Evolutionary conservation across 2,888 invertebrate species (phyloP), one percentile per base, ranked within the genome.

Genomic region (Arrhopalites spinosus): DNA sequence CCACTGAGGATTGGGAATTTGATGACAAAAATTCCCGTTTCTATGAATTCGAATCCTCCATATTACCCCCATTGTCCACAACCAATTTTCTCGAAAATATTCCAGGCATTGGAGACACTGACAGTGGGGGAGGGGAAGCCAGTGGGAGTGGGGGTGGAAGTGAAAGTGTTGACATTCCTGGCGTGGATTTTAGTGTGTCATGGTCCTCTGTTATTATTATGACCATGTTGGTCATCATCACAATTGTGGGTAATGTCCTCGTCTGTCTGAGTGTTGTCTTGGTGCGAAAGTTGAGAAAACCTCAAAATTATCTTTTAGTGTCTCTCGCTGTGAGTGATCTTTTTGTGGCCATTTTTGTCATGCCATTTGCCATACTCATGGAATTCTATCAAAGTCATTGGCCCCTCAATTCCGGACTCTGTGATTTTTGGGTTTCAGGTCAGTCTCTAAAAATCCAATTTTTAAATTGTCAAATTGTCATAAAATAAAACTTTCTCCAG

Each of bases 291-390:
- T 87, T 98, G 84, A 90, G 94, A 84, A 90, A 93, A 83, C 95
- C 93, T 70, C 95, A 94, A 87, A 95, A 95, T 87, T 94, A 95
- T 85, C 88, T 95, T 80, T 90, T 98, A 74, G 96, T 98, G 64
- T 97, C 97, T 63, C 88, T 98, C 84, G 98, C 98, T 77, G 92
- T 98, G 79, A 96, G 97, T 82, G 98, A 99, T 86, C 90, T 98
- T 80, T 94, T 97, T 85, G 97, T 98, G 73, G 96, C 97, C 1
- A 89, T 93, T 66, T 89, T 98, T 83, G 97, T 98, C 77, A 98
- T 98, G 98, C 96, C 97, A 3, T 94, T 98, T 88, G 97, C 81
- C n/a, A 81, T 79, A 23, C 73, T 81, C 7, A 64, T 77, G 20
- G 81, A 81, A 64, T 64, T 79, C 36, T 74, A 81, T 66, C 75